These are phyloP conservation scores for Trichoplusia ni DNA, from an alignment of 1,140 invertebrate species.

Conservation along the genomic window DNA sequence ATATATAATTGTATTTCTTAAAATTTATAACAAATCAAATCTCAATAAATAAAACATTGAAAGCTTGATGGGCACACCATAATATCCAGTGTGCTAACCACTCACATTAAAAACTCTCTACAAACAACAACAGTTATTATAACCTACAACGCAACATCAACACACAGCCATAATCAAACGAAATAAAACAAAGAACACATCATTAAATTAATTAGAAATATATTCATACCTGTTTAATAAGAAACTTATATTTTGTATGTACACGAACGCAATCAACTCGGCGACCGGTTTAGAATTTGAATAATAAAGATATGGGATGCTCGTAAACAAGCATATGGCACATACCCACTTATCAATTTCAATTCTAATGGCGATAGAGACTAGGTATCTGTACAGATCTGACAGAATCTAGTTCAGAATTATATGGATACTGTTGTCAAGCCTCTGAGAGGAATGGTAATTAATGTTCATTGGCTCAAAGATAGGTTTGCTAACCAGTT, in stretches of 20 bases:
- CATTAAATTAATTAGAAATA: slow-evolving; percentile 39
- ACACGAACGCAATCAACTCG: slow-evolving; percentile 66
- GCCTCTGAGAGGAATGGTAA: slow-evolving; percentile 29
- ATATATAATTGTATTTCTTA: too few relatives aligned
- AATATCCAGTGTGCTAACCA: too few relatives aligned
- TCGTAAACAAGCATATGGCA: slow-evolving; percentile 75
- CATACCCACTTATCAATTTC: slow-evolving; percentile 76
- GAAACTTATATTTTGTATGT: slow-evolving; percentile 31
- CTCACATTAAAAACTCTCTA: background rate
- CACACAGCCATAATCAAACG: background rate
- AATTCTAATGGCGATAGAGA: slow-evolving; percentile 64
- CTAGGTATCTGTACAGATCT: slow-evolving; percentile 27
- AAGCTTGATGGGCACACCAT: too few relatives aligned
- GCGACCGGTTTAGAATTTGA: slow-evolving; percentile 65
- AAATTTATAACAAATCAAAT: too few relatives aligned
- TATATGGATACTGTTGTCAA: slow-evolving; percentile 30
- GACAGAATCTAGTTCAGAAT: background rate
- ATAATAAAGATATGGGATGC: slow-evolving; percentile 73
- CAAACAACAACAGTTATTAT: background rate
- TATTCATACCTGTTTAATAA: slow-evolving; percentile 1
- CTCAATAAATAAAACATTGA: too few relatives aligned
- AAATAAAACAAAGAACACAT: slow-evolving; percentile 10
- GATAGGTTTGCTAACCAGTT: too few relatives aligned
- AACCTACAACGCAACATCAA: background rate
- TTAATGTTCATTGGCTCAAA: too few relatives aligned